A percentile compares a stretch with the other conserved stretches of the same genome.
phyloP scores from a whole-genome alignment of 2,797 vertebrate genomes.

The Clamator glandarius region DNA sequence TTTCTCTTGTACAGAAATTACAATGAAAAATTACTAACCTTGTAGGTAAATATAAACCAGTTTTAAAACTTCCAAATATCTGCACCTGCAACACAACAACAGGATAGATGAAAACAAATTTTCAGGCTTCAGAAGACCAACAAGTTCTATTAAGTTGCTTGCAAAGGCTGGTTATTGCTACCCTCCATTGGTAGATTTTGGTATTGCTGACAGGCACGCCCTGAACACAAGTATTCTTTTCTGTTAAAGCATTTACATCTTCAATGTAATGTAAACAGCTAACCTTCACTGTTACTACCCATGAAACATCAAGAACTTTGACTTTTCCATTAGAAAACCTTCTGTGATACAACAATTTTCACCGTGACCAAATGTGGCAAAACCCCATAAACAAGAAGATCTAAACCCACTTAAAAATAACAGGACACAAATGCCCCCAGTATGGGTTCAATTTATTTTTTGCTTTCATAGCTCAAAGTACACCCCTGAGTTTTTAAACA shows the following conservation, averaged over 20 bases:
- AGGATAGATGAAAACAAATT: neutral
- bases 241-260: neutral
- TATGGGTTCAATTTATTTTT: neutral
- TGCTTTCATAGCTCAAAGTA: neutral
- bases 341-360: neutral
- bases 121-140: neutral
- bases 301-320: neutral
- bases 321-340: neutral
- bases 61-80: constrained; percentile 99
- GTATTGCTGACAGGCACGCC: constrained; percentile 16
- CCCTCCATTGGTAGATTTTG: constrained; percentile 67
- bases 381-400: neutral
- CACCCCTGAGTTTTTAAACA: neutral
- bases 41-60: constrained; percentile 96
- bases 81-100: constrained; percentile 85
- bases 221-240: neutral
- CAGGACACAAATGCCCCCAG: neutral
- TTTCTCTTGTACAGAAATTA: neutral
- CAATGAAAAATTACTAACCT: constrained; percentile 84
- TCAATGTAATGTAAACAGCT: neutral
- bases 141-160: neutral
- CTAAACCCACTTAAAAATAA: neutral
- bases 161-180: constrained; percentile 39
- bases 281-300: neutral
- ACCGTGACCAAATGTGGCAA: neutral